Conservation (phyloP, 2,888 invertebrate species). For the Synanthedon myopaeformis region DNA sequence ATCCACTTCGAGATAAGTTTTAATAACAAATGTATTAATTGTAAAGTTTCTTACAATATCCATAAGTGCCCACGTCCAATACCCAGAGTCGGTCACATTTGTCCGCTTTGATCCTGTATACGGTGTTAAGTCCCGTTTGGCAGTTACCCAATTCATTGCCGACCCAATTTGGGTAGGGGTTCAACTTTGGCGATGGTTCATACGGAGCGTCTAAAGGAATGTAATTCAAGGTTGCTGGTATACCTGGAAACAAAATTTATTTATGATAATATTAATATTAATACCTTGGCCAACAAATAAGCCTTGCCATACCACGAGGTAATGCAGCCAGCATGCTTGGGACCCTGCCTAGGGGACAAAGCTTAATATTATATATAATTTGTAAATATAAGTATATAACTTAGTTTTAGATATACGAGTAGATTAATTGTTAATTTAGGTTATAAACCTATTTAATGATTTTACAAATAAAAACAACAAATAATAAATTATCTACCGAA, state of each 20-base stretch:
- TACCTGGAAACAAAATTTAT: slow-evolving; percentile 63
- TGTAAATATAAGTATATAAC: too few relatives aligned
- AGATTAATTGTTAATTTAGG: too few relatives aligned
- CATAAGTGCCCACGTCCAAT: slow-evolving; percentile 84
- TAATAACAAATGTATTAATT: neutral
- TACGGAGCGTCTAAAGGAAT: slow-evolving; percentile 75
- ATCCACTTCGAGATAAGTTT: neutral
- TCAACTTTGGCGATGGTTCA: slow-evolving; percentile 79
- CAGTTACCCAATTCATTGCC: slow-evolving; percentile 83
- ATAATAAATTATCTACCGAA: too few relatives aligned
- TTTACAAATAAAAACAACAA: too few relatives aligned
- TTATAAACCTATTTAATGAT: too few relatives aligned
- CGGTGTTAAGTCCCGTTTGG: slow-evolving; percentile 79
- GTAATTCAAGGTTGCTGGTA: slow-evolving; percentile 85
- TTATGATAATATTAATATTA: too few relatives aligned
- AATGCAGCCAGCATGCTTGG: too few relatives aligned
- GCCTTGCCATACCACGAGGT: too few relatives aligned
- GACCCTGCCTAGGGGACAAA: too few relatives aligned
- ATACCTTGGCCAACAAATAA: too few relatives aligned
- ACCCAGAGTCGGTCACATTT: slow-evolving; percentile 86
- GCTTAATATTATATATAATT: too few relatives aligned
- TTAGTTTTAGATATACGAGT: too few relatives aligned
- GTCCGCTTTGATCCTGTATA: slow-evolving; percentile 83
- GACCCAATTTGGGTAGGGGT: slow-evolving; percentile 82
- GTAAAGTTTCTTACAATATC: slow-evolving; percentile 69